Evolutionary conservation across 2,888 invertebrate species (phyloP).

Genomic region (Patella pellucida): DNA sequence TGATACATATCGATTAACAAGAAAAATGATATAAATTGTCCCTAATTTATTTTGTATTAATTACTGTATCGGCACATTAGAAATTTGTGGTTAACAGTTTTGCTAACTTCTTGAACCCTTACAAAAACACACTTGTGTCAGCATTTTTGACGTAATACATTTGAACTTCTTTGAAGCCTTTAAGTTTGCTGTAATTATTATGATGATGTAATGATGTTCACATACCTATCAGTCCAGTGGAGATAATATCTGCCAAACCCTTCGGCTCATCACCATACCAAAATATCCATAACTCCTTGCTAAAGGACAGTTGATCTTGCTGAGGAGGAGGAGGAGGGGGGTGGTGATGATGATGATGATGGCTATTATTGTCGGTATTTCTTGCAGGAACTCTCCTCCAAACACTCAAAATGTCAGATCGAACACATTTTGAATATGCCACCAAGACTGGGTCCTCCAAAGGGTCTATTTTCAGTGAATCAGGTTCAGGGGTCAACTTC

Average conservation of each 20-base stretch:
- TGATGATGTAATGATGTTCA: too few species aligned
- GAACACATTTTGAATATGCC: constrained; percentile 72
- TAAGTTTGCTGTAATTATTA: too few species aligned
- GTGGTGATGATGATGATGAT: constrained; percentile 33
- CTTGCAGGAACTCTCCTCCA: constrained; percentile 86
- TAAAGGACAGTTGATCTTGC: constrained; percentile 55
- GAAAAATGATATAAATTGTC: too few species aligned
- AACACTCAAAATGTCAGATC: constrained; percentile 94
- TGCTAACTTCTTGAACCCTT: background rate
- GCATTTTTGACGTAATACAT: background rate
- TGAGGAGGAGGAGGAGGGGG: constrained; percentile 23
- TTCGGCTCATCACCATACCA: constrained; percentile 90
- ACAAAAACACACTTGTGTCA: background rate
- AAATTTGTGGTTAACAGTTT: too few species aligned
- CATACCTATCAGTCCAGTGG: constrained; percentile 91
- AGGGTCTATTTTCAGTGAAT: constrained; percentile 49
- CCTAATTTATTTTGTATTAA: too few species aligned
- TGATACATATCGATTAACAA: too few species aligned
- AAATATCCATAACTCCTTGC: constrained; percentile 98
- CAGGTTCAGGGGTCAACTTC: constrained; percentile 74
- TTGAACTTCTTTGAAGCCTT: too few species aligned
- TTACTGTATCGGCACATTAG: too few species aligned
- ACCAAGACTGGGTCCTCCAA: constrained; percentile 71
- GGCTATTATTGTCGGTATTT: constrained; percentile 44
- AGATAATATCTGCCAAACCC: constrained; percentile 65